These are phyloP conservation scores for Allobates femoralis DNA, from an alignment of 2,797 vertebrate genomes.

Conservation along the genomic window DNA sequence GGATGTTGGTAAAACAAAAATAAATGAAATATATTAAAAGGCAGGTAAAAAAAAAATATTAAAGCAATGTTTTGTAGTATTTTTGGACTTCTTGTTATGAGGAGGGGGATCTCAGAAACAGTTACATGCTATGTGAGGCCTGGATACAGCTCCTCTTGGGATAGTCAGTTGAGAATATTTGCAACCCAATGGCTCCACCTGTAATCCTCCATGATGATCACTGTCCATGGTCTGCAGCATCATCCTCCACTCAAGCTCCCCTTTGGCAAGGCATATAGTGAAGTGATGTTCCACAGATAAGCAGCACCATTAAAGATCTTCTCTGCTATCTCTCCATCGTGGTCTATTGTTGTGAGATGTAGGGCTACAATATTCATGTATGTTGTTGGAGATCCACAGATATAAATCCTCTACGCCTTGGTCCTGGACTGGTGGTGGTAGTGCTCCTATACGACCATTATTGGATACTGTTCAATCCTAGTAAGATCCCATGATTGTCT, in stretches of 20 bases:
- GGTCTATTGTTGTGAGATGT: constrained; percentile 74
- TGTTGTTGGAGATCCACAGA: constrained; percentile 73
- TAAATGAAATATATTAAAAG: constrained; percentile 74
- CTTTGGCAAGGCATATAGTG: constrained; percentile 87
- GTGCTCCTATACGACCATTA: constrained; percentile 56
- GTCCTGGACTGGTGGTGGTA: constrained; percentile 60
- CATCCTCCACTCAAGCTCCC: constrained; percentile 74
- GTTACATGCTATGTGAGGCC: constrained; percentile 79
- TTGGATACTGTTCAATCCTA: constrained; percentile 70
- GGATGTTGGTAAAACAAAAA: constrained; percentile 77
- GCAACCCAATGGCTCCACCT: constrained; percentile 76
- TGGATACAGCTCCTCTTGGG: constrained; percentile 74
- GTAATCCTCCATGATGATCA: constrained; percentile 74
- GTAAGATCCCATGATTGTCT: constrained; percentile 98
- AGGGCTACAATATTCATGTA: constrained; percentile 69
- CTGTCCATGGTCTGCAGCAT: constrained; percentile 68
- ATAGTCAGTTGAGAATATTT: constrained; percentile 78
- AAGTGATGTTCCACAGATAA: constrained; percentile 75
- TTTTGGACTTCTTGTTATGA: constrained; percentile 52
- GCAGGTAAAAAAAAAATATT: constrained; percentile 78
- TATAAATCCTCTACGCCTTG: constrained; percentile 75
- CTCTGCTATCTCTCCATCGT: constrained; percentile 72
- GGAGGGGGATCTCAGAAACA: constrained; percentile 65
- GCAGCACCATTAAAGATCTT: constrained; percentile 81
- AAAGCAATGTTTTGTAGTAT: constrained; percentile 61